phyloP scores from a whole-genome alignment of 2,797 vertebrate genomes.

The Eutrigla gurnardus region DNA sequence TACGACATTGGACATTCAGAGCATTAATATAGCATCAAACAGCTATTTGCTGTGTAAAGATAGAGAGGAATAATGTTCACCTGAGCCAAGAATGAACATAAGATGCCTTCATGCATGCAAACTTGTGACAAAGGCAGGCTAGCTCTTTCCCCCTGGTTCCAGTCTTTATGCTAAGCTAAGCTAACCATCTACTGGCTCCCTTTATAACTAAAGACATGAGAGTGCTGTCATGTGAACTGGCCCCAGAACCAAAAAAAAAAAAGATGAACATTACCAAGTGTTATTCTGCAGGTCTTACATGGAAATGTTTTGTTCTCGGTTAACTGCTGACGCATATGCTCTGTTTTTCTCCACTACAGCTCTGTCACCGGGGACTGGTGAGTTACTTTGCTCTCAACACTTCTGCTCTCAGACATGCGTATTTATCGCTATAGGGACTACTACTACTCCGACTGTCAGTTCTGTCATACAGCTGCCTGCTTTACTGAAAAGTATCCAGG shows the following conservation, averaged over 20 bases:
- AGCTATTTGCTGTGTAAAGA: too few species aligned
- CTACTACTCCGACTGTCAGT: conserved; percentile 17
- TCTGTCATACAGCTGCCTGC: conserved; percentile 38
- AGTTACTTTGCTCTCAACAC: conserved; percentile 71
- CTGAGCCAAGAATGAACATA: too few species aligned
- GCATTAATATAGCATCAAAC: too few species aligned
- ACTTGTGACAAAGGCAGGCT: background rate
- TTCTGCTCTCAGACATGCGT: conserved; percentile 25
- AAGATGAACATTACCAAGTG: too few species aligned
- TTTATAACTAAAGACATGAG: background rate
- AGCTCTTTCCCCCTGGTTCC: background rate
- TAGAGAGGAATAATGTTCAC: too few species aligned
- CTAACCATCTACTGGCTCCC: background rate
- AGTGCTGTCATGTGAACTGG: conserved; percentile 5
- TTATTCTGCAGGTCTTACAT: conserved; percentile 1
- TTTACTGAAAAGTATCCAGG: conserved; percentile 18
- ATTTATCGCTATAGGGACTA: background rate
- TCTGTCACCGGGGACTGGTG: conserved; percentile 92
- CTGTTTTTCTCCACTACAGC: conserved; percentile 76
- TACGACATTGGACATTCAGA: too few species aligned
- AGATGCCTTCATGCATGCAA: too few species aligned
- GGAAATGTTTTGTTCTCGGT: conserved; percentile 31
- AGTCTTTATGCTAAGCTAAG: conserved; percentile 3
- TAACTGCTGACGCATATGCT: conserved; percentile 45
- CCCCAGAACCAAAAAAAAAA: background rate